Base-by-base conservation (phyloP, 1,140 invertebrate species). In the Philopotamus ludificatus region DNA sequence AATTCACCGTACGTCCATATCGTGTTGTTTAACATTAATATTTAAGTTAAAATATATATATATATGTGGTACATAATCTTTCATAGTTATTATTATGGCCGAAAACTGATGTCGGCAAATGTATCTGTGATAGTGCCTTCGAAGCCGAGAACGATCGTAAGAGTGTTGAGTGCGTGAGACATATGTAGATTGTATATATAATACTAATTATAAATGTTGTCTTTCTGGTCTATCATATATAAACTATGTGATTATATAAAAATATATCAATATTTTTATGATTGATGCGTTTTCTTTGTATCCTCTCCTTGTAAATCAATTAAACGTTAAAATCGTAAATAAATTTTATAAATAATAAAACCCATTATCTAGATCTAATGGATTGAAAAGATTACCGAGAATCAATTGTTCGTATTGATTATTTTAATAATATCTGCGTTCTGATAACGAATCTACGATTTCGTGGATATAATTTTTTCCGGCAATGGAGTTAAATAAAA, bases 111-210 rank as follows among this genome's bases (percentile, higher is more conserved):
- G 18, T 22, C 21, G 44, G 61, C 51, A 68, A 57, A 63, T 65
- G 58, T 65, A 65, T 69, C 67, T 69, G 67, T 69, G 67, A 69
- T 69, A 69, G 63, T 69, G 67, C 67, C 67, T 69, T 65, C 44
- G 28, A 65, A 63, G 60, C 51, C 63, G 64, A 51, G 55, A 42
- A 49, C 23, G 34, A 34, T 34, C 12, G 28, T 34, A 34, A 34
- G 12, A 34, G 28, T 12, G 4, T 58, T 59, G 16, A 58, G 45
- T 59, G 15, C 12, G 28, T 34, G 12, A 34, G 12, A 34, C 12
- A 34, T 34, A 7, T 34, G 28, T 64, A 47, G 23, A 55, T 23
- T 42, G 41, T 45, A 10, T 55, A 54, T 55, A 55, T 42, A 21
- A 20, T 64, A 55, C 41, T 55, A 44, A 62, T 28, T 62, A 62